These are phyloP conservation scores for Suncus etruscus DNA, from an alignment of 2,113 vertebrate species.

Conservation along the genomic window DNA sequence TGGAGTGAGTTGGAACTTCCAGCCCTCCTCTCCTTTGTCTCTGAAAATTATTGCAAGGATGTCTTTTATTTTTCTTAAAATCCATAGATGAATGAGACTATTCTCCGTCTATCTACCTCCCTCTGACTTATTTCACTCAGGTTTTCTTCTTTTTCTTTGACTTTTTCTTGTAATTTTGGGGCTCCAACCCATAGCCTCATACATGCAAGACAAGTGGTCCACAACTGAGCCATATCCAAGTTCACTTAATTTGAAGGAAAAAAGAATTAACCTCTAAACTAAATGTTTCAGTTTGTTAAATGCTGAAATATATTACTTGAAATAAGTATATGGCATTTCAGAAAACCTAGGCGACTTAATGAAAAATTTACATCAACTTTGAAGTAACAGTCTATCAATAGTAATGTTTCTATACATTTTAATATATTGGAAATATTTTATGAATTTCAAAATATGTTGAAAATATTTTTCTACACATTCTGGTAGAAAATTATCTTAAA, in stretches of 20 bases:
- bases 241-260: not conserved
- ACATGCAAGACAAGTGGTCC: too few species aligned
- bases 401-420: not conserved
- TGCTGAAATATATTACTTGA: slow-evolving; percentile 10
- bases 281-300: slow-evolving; percentile 5
- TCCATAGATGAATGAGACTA: too few species aligned
- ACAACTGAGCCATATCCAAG: too few species aligned
- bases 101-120: too few species aligned
- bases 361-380: not conserved
- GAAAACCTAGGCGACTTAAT: not conserved
- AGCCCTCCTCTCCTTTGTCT: too few species aligned
- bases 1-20: too few species aligned
- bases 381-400: not conserved
- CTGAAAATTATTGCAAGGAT: too few species aligned
- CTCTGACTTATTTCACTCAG: too few species aligned
- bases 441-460: not conserved
- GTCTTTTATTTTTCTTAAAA: too few species aligned
- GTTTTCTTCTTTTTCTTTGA: not conserved
- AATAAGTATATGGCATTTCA: not conserved
- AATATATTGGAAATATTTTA: not conserved
- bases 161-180: too few species aligned
- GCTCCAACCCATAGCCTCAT: too few species aligned
- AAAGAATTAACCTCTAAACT: slow-evolving; percentile 23
- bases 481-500: not conserved
- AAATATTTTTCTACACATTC: not conserved